Conservation (phyloP, 2,888 invertebrate species). For the Eutolmus rufibarbis region DNA sequence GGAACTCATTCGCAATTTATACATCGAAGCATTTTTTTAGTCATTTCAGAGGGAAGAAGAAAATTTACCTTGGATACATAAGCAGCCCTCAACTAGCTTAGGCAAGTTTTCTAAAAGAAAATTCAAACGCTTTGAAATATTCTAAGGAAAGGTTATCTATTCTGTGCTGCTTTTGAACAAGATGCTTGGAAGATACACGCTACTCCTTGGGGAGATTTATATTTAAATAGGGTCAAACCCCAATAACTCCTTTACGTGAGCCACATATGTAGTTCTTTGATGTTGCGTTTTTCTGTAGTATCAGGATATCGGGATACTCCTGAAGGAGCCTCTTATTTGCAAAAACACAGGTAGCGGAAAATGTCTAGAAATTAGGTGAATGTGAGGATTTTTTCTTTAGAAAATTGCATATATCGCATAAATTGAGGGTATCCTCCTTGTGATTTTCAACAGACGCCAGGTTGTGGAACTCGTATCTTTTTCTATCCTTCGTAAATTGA, state of each 20-base stretch:
- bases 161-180: not conserved
- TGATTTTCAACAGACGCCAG: not conserved
- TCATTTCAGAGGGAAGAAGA: not conserved
- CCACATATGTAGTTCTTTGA: constrained; percentile 24
- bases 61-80: not conserved
- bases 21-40: not conserved
- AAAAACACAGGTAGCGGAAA: not conserved
- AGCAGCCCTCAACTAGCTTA: not conserved
- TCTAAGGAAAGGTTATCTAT: constrained; percentile 4
- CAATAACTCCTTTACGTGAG: constrained; percentile 27
- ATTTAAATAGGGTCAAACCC: constrained; percentile 30
- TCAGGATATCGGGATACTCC: not conserved
- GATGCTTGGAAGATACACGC: not conserved
- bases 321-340: not conserved
- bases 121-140: constrained; percentile 21
- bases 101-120: not conserved
- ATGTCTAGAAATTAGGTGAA: not conserved
- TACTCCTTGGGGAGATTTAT: constrained; percentile 23
- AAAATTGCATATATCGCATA: not conserved
- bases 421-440: not conserved
- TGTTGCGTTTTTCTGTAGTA: not conserved
- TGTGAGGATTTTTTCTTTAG: not conserved
- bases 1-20: constrained; percentile 12
- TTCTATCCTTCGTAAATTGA: not conserved
- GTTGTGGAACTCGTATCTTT: not conserved